phyloP scores from a whole-genome alignment of 2,113 vertebrate species.

The Mastomys coucha region DNA sequence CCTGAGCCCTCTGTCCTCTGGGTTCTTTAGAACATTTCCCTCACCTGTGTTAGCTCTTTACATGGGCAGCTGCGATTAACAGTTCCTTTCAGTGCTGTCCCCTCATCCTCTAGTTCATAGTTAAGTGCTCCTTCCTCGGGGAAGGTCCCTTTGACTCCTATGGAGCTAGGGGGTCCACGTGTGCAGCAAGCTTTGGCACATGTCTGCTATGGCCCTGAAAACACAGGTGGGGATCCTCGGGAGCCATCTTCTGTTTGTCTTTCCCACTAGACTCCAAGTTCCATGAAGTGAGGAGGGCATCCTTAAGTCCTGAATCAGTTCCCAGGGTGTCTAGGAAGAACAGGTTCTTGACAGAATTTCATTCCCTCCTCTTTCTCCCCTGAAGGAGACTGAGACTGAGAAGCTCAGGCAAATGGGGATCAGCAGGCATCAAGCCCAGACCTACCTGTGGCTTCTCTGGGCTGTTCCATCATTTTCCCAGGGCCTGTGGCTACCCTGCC shows the following conservation, averaged over 20 bases:
- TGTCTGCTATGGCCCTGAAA: neutral
- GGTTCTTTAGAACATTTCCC: neutral
- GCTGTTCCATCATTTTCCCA: neutral
- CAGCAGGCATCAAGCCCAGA: accelerated
- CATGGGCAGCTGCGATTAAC: neutral
- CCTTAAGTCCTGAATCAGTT: neutral
- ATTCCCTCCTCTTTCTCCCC: neutral
- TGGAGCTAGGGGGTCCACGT: too few species aligned
- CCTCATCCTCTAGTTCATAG: neutral
- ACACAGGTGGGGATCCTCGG: neutral
- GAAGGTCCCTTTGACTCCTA: neutral
- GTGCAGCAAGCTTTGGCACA: neutral
- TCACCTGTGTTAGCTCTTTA: neutral
- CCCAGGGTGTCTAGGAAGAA: neutral
- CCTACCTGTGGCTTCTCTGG: neutral
- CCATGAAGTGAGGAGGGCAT: neutral
- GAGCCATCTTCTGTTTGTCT: neutral
- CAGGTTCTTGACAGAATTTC: neutral
- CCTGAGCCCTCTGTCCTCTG: neutral
- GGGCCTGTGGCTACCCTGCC: neutral
- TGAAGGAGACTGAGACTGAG: neutral
- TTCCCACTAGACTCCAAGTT: neutral
- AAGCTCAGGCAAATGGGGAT: neutral
- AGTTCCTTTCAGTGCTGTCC: neutral
- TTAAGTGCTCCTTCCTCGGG: neutral